Base-by-base conservation (phyloP, 92 coral and sea anemone genomes). In the Epizoanthus scotinus region DNA sequence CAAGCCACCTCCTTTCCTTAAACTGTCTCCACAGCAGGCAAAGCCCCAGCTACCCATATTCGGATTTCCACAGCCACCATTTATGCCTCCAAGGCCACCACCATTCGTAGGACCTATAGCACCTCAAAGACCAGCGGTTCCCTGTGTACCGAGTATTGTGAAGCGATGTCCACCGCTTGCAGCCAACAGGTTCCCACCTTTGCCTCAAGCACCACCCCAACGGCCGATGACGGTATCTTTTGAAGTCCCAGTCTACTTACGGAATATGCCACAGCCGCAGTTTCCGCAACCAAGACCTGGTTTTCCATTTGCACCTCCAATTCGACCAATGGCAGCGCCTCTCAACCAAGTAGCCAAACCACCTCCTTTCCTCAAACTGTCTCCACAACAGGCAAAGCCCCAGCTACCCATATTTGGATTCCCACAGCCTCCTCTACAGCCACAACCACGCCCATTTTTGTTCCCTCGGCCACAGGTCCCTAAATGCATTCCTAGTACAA, bases 331-430 rank as follows among this genome's bases (percentile, higher is more conserved):
- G 67, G 42, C 81, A 38, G 36, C 68, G 2, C 2, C 65, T 73
- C 10, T 55, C 50, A 55, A 29, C 63, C 81, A 75, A 26, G 52
- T 13, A 47, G 57, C 26, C 55, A 75, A 58, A 24, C 58, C 81
- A 59, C 81, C 81, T 38, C 81, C 81, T 34, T 75, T 75, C 81
- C 81, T 75, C 38, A 75, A 75, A 36, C 53, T 57, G 17, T 75
- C 81, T 0, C 81, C 68, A 47, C 31, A 25, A 36, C 49, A 55
- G 81, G 53, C 68, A 3, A 75, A 31, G 10, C 38, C 68, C 15
- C 81, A 58, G 56, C 38, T 60, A 4, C 81, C 81, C 21, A n/a
- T 58, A 13, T 75, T 58, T 34, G 34, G 55, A 40, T 14, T 59
- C 1, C 68, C 56, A 15, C 2, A 22, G 27, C 67, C 81, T 21